Percentiles rank a stretch among this genome's conserved stretches.
Evolutionary conservation across 2,888 invertebrate species (phyloP).

Genomic region (Strigamia maritima): DNA sequence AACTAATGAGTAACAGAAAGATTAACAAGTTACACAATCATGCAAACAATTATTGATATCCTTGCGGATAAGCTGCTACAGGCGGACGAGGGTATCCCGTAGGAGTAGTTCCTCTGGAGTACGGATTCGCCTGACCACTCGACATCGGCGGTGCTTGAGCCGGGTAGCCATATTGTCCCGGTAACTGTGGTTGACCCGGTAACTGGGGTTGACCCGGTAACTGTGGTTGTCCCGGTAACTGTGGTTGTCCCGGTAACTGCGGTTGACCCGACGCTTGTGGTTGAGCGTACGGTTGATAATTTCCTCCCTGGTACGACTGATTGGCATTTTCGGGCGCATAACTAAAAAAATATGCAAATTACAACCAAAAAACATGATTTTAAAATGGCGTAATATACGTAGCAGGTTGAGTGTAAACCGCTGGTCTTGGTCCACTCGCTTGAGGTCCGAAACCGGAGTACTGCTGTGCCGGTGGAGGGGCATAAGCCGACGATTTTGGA

Average conservation of each 20-base stretch:
- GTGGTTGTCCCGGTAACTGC: too few species aligned
- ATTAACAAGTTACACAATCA: too few species aligned
- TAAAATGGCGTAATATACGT: not conserved
- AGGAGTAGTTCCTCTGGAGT: not conserved
- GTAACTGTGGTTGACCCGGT: too few species aligned
- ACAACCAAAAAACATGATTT: not conserved
- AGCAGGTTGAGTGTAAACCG: not conserved
- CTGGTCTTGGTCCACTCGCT: not conserved
- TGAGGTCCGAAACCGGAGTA: not conserved
- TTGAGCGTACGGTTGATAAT: not conserved
- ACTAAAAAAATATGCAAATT: not conserved
- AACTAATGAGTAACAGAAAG: too few species aligned
- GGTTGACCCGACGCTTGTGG: too few species aligned
- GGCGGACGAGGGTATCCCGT: constrained; percentile 8
- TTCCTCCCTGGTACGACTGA: not conserved
- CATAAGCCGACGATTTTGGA: not conserved
- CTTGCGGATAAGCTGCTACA: not conserved
- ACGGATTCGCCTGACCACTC: not conserved
- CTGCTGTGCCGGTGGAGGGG: not conserved
- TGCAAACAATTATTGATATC: not conserved
- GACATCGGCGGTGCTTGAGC: not conserved
- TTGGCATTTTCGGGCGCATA: not conserved
- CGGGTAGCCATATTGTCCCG: not conserved
- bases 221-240: too few species aligned
- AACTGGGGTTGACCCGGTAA: too few species aligned